These are phyloP conservation scores for Puntigrus tetrazona DNA, from an alignment of 2,113 vertebrate genomes.

Conservation along the genomic window DNA sequence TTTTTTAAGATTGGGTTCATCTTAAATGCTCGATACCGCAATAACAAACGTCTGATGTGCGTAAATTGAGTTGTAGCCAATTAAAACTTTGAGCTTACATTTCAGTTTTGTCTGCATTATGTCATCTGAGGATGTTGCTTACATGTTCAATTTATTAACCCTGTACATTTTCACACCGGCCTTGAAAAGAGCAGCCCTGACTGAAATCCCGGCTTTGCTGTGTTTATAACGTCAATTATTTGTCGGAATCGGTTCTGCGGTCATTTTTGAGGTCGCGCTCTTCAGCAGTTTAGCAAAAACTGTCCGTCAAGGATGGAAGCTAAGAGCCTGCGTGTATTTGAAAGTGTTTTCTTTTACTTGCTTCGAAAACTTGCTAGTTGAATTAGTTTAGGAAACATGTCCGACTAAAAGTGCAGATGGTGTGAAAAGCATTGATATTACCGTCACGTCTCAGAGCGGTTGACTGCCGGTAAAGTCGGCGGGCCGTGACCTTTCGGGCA, in stretches of 20 bases:
- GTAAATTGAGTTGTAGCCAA: not conserved
- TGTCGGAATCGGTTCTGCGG: not conserved
- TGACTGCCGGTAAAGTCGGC: constrained; percentile 1
- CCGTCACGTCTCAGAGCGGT: constrained; percentile 6
- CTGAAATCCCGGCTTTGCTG: not conserved
- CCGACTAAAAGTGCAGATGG: not conserved
- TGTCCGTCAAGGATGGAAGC: not conserved
- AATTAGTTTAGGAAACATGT: not conserved
- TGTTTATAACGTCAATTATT: not conserved
- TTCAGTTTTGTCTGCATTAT: not conserved
- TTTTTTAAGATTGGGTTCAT: not conserved
- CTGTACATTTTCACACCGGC: not conserved
- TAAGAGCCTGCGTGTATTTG: not conserved
- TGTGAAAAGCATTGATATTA: constrained; percentile 23
- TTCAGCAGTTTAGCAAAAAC: not conserved
- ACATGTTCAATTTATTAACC: not conserved
- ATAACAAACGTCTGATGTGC: not conserved
- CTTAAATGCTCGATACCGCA: not conserved
- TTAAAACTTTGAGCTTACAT: not conserved
- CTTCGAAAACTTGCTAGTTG: not conserved
- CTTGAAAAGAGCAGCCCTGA: not conserved
- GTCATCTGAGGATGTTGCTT: not conserved
- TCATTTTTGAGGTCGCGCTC: constrained; percentile 4
- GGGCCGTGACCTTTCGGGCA: not conserved
- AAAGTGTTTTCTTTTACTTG: not conserved